Evolutionary conservation across 2,113 vertebrate species (phyloP), one percentile per base, ranked within the genome.

Genomic region (Chrysemys picta): DNA sequence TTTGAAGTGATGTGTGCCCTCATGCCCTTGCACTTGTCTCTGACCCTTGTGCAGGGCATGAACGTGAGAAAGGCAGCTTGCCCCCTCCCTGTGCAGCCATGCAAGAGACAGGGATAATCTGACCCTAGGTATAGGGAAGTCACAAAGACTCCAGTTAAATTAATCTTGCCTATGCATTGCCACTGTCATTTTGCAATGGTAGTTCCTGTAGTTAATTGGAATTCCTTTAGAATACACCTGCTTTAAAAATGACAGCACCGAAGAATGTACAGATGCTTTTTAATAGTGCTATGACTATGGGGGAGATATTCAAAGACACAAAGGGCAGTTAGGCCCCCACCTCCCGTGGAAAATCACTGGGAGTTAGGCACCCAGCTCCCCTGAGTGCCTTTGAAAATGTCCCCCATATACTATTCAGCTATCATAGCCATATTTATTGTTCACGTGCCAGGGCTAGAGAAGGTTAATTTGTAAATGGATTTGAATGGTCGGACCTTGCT

Each of bases 71-170:
- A 14, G 17, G 25, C 11, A 57, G 14, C 35, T 72, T 72, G n/a
- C 21, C n/a, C 21, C 65, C 9, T 4, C 9, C 31, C 81, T 50
- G 52, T 38, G 45, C 53, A 6, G 22, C 75, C 49, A 38, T 0
- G 1, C 21, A 45, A 83, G 5, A 1, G 22, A 24, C 1, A 2
- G 80, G 42, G 5, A 56, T 47, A 72, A 19, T 25, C 42, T 1
- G 1, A 24, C 19, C 22, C 10, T 22, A 14, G 17, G 52, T 76
- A 56, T 2, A 0, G 1, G 0, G 52, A 47, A 17, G 9, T 38
- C 54, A 88, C 3, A 89, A 80, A 57, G 14, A 4, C 10, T 1
- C 25, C 12, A 24, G 8, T 79, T 38, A 91, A 78, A 42, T 81
- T 19, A 4, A 11, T 47, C 42, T 54, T 86, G 65, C 22, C 29